Conservation (phyloP, 2,888 invertebrate genomes). For the Barypeithes pellucidus region DNA sequence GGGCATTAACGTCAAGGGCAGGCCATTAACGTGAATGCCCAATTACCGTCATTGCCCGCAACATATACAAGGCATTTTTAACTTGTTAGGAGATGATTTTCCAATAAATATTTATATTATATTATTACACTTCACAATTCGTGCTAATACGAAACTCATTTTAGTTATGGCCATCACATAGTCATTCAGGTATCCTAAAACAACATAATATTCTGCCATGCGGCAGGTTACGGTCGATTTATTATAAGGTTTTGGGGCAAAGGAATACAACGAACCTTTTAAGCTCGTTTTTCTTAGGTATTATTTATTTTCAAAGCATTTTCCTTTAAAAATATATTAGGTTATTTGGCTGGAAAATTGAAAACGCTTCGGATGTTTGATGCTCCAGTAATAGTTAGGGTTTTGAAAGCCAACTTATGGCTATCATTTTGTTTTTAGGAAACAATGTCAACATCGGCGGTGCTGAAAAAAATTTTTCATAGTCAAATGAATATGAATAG, state of each 20-base stretch:
- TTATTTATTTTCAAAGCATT: conserved; percentile 19
- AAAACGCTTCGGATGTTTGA: background rate
- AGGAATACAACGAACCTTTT: conserved; percentile 6
- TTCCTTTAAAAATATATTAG: conserved; percentile 14
- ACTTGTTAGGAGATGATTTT: no score
- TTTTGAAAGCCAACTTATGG: background rate
- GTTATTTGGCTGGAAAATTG: conserved; percentile 11
- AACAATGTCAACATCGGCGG: background rate
- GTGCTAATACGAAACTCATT: background rate
- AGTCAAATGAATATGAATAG: no score
- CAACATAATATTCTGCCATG: conserved; percentile 12
- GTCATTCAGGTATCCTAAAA: conserved; percentile 16
- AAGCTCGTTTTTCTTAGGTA: conserved; percentile 6
- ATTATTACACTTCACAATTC: background rate
- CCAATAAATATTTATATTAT: no score
- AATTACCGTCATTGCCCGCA: no score
- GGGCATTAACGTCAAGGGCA: no score
- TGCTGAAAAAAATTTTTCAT: no score
- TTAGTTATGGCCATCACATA: background rate
- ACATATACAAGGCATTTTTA: no score
- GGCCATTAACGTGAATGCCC: no score
- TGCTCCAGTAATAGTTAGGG: conserved; percentile 4
- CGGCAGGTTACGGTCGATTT: conserved; percentile 16
- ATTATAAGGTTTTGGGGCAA: conserved; percentile 7
- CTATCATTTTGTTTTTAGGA: conserved; percentile 2